A percentile compares a stretch with the other conserved stretches of the same genome.
These are phyloP conservation scores for Sinhomidia bicolor DNA, from an alignment of 2,888 invertebrate species.

Conservation along the genomic window DNA sequence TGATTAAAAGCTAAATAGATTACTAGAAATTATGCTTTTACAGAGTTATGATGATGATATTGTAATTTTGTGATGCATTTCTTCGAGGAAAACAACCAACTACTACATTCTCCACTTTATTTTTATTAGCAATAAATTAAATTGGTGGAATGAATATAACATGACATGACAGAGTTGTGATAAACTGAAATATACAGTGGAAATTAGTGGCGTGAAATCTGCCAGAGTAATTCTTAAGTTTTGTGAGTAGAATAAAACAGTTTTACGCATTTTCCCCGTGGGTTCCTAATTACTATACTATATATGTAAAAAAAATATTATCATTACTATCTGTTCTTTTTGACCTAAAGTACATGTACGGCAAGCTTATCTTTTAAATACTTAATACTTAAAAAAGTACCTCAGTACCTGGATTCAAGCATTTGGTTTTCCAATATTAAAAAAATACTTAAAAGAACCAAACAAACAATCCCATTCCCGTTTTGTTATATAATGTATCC, in stretches of 20 bases:
- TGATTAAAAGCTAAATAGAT: background rate
- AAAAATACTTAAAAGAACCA: too few species aligned
- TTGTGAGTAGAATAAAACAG: background rate
- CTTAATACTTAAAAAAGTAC: background rate
- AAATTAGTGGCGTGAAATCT: background rate
- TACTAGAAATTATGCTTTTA: background rate
- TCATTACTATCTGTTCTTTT: too few species aligned
- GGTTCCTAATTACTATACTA: too few species aligned
- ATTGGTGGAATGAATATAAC: background rate
- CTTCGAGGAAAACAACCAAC: background rate
- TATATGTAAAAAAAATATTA: too few species aligned
- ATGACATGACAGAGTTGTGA: background rate
- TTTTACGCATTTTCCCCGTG: background rate
- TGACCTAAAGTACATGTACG: too few species aligned
- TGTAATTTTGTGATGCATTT: background rate
- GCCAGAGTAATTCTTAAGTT: background rate
- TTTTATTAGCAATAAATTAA: background rate
- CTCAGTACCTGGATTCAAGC: background rate
- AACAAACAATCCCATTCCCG: too few species aligned
- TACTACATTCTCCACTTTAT: too few species aligned
- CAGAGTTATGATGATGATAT: background rate
- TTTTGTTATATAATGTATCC: too few species aligned
- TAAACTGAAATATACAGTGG: background rate
- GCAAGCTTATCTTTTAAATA: background rate
- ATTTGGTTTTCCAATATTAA: too few species aligned